phyloP scores from a whole-genome alignment of 2,888 invertebrate genomes.

The Balanococcus diminutus region DNA sequence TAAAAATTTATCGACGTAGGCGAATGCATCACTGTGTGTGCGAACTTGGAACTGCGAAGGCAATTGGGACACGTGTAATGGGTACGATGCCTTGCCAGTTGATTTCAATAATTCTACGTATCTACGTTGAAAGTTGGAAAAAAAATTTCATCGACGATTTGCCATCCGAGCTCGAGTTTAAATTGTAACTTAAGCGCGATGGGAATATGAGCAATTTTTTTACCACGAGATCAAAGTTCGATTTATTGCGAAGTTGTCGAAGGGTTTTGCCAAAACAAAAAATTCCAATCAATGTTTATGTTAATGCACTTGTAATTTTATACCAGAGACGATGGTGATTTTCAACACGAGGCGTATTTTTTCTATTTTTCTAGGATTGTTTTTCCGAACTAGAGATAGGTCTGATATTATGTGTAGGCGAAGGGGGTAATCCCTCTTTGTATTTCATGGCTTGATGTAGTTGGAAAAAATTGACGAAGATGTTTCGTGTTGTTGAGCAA shows the following conservation, averaged over 20 bases:
- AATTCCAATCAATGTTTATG: constrained; percentile 8
- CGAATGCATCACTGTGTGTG: not conserved
- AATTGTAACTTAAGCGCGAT: not conserved
- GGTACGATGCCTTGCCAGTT: not conserved
- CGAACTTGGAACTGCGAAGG: not conserved
- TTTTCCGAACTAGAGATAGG: too few relatives aligned
- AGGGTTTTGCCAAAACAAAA: not conserved
- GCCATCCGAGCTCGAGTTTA: not conserved
- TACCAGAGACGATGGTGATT: not conserved
- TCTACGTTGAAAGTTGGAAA: not conserved
- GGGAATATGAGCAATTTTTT: not conserved
- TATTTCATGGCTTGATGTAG: too few relatives aligned
- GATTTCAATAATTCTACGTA: constrained; percentile 30
- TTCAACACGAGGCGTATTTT: constrained; percentile 26
- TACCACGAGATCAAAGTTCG: constrained; percentile 1
- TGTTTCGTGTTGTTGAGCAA: too few relatives aligned
- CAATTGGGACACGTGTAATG: constrained; percentile 27
- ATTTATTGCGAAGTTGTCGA: not conserved
- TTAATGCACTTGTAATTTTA: not conserved
- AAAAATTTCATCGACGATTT: not conserved
- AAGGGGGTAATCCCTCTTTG: too few relatives aligned
- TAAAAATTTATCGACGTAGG: constrained; percentile 18
- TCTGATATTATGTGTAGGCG: too few relatives aligned
- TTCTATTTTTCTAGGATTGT: too few relatives aligned
- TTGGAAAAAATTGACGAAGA: too few relatives aligned